Percentiles rank a stretch among this genome's conserved stretches.
These are phyloP conservation scores for Heliopora coerulea DNA, from an alignment of 92 coral and sea anemone genomes.

Conservation along the genomic window DNA sequence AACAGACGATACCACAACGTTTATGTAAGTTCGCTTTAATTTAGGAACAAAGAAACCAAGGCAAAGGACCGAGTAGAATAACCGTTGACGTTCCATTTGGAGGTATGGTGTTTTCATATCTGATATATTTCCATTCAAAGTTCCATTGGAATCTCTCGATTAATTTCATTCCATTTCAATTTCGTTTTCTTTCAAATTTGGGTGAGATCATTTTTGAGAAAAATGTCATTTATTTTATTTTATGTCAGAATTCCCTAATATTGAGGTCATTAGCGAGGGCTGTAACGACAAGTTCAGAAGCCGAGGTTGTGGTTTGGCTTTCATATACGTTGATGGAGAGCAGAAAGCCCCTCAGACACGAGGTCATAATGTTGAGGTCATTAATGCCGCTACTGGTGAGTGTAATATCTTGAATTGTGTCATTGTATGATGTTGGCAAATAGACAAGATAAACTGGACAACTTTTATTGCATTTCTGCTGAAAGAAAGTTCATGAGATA, in stretches of 20 bases:
- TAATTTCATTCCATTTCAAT: too few species aligned
- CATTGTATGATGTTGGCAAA: too few species aligned
- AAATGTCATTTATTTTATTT: background rate
- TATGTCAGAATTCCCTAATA: constrained; percentile 16
- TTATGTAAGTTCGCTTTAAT: background rate
- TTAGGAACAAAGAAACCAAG: constrained; percentile 16
- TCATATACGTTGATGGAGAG: constrained; percentile 21
- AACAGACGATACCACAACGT: too few species aligned
- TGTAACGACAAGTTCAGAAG: constrained; percentile 6
- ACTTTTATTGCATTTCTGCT: too few species aligned
- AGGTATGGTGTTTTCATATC: background rate
- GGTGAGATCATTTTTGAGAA: too few species aligned
- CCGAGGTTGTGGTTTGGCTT: constrained; percentile 21
- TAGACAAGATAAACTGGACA: too few species aligned
- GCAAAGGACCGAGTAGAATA: constrained; percentile 29
- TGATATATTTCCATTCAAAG: too few species aligned
- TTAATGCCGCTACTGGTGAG: constrained; percentile 23
- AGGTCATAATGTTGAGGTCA: constrained; percentile 21
- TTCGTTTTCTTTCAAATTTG: too few species aligned
- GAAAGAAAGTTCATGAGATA: too few species aligned
- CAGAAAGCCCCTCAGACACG: constrained; percentile 27
- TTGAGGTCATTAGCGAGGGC: constrained; percentile 28
- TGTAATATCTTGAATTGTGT: constrained; percentile 8
- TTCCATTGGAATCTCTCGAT: too few species aligned
- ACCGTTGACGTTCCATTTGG: constrained; percentile 30